A percentile compares a stretch with the other conserved stretches of the same genome.
These are phyloP conservation scores for Caenorhabditis tropicalis DNA, from an alignment of 1,140 invertebrate genomes.

Conservation along the genomic window DNA sequence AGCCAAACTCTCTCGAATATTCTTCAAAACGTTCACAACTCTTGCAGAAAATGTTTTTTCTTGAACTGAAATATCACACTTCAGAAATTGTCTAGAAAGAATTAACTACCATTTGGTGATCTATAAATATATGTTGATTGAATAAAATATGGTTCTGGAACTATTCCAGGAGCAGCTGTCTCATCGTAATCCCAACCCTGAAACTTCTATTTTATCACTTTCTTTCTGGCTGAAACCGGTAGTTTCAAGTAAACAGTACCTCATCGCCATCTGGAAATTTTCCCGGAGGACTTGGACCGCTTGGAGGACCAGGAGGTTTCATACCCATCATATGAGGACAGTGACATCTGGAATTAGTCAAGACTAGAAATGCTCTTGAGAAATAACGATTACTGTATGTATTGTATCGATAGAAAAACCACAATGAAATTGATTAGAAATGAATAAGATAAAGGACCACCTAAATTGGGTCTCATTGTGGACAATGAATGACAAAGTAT, in stretches of 20 bases:
- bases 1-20: background rate
- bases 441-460: background rate
- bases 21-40: constrained; percentile 30
- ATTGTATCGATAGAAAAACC: no score
- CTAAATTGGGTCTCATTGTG: no score
- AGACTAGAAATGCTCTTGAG: no score
- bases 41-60: constrained; percentile 16
- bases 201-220: background rate
- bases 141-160: constrained; percentile 45
- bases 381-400: no score
- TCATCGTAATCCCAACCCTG: constrained; percentile 53
- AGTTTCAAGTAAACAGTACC: background rate
- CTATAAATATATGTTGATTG: constrained; percentile 41
- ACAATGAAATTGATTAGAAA: background rate
- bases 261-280: constrained; percentile 41
- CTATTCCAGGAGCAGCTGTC: constrained; percentile 43
- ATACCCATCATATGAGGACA: constrained; percentile 46
- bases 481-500: background rate
- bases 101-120: constrained; percentile 14
- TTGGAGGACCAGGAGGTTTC: background rate
- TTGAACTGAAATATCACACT: constrained; percentile 31
- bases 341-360: constrained; percentile 45
- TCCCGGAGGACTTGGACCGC: constrained; percentile 13
- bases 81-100: background rate
- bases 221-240: background rate